Evolutionary conservation across 30 jellyfish, hydroid and myxozoan genomes (phyloP).

Genomic region (Cassiopea andromeda): DNA sequence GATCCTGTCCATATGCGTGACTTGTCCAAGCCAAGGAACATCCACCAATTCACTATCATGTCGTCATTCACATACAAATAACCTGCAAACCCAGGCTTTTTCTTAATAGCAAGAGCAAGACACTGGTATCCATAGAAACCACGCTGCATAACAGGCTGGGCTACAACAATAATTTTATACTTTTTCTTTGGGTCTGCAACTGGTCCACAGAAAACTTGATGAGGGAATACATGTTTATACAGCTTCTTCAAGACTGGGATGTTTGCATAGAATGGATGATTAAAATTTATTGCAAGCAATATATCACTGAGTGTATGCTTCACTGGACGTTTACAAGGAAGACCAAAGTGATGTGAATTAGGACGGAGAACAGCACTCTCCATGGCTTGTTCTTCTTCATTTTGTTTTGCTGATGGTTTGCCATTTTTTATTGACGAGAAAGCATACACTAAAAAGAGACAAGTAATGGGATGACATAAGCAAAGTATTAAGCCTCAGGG

Average conservation of each 20-base stretch:
- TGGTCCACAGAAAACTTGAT: slow-evolving; percentile 74
- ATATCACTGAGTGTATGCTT: slow-evolving; percentile 18
- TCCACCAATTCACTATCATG: slow-evolving; percentile 82
- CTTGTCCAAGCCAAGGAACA: slow-evolving; percentile 59
- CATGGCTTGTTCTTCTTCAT: slow-evolving; percentile 23
- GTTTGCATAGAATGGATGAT: slow-evolving; percentile 45
- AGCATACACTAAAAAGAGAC: slow-evolving; percentile 19
- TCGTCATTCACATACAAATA: slow-evolving; percentile 75
- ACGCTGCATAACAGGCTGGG: slow-evolving; percentile 50
- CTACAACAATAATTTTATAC: slow-evolving; percentile 46
- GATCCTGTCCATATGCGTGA: slow-evolving; percentile 62
- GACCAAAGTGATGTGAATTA: slow-evolving; percentile 36
- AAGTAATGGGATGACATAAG: not conserved
- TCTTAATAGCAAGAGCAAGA: slow-evolving; percentile 59
- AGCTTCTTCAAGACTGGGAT: slow-evolving; percentile 33
- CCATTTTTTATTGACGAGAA: slow-evolving; percentile 17
- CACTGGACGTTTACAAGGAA: slow-evolving; percentile 50
- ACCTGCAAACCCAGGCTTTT: slow-evolving; percentile 68
- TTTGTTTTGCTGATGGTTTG: not conserved
- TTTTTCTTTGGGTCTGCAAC: slow-evolving; percentile 46
- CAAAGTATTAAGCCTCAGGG: no score
- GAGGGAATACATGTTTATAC: slow-evolving; percentile 57
- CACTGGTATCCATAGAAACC: slow-evolving; percentile 79
- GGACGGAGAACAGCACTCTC: slow-evolving; percentile 52
- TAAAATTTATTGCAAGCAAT: slow-evolving; percentile 57